These are phyloP conservation scores for Sorex araneus DNA, from an alignment of 2,113 vertebrate genomes.

Conservation along the genomic window DNA sequence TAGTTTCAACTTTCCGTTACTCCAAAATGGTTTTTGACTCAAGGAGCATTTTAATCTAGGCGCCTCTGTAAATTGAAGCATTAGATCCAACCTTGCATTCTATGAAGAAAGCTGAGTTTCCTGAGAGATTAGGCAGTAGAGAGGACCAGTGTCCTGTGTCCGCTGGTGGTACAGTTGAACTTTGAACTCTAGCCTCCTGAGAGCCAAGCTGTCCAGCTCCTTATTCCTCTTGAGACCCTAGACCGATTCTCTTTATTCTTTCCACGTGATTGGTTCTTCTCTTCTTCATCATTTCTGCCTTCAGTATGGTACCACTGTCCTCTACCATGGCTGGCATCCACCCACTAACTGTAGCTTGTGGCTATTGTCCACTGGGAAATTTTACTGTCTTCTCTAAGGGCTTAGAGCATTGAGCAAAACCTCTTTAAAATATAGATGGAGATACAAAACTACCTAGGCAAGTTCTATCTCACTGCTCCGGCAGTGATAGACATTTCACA, in stretches of 20 bases:
- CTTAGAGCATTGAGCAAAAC: not conserved
- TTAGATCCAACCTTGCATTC: not conserved
- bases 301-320: not conserved
- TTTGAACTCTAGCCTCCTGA: not conserved
- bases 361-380: not conserved
- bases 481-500: conserved; percentile 19
- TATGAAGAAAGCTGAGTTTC: conserved; percentile 4
- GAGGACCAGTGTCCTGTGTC: not conserved
- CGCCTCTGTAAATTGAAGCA: not conserved
- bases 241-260: not conserved
- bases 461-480: not conserved
- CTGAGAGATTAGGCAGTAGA: not conserved
- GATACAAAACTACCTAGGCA: not conserved
- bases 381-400: not conserved
- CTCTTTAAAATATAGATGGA: not conserved
- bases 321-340: not conserved
- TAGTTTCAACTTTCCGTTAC: conserved; percentile 27
- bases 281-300: not conserved
- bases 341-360: not conserved
- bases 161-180: not conserved
- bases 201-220: not conserved
- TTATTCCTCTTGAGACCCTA: not conserved
- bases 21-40: conserved; percentile 1
- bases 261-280: not conserved
- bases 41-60: not conserved